phyloP scores from a whole-genome alignment of 2,113 vertebrate genomes.

The Lethenteron reissneri region DNA sequence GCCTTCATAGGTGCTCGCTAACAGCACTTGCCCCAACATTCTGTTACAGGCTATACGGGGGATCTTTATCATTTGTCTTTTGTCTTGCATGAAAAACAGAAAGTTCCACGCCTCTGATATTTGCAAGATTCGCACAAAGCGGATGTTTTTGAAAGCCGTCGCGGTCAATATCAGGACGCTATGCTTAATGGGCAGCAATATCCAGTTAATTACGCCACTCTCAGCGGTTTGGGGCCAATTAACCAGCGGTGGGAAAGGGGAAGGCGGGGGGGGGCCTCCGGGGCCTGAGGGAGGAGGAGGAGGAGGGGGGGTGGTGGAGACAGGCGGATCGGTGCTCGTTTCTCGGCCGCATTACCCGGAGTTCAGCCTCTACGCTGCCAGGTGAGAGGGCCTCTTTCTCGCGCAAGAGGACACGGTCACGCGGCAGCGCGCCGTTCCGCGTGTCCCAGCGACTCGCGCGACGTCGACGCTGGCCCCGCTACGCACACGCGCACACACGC shows the following conservation, averaged over 20 bases:
- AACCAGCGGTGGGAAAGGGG: background rate
- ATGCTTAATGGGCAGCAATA: background rate
- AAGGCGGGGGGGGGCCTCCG: background rate
- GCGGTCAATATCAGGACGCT: background rate
- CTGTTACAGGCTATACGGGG: too few relatives aligned
- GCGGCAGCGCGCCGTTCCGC: background rate
- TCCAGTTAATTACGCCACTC: background rate
- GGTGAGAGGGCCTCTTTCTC: too few relatives aligned
- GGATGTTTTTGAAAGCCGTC: background rate
- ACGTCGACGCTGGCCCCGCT: background rate
- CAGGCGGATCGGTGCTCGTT: background rate
- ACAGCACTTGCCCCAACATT: too few relatives aligned
- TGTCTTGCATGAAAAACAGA: too few relatives aligned
- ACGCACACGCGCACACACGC: background rate
- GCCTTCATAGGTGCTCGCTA: too few relatives aligned
- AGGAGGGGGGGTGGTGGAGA: background rate
- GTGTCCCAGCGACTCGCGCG: background rate
- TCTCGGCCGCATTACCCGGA: too few relatives aligned
- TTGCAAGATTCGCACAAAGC: background rate
- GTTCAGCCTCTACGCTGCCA: too few relatives aligned
- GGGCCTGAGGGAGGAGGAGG: background rate
- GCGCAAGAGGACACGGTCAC: background rate
- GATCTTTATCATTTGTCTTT: too few relatives aligned
- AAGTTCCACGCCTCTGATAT: background rate
- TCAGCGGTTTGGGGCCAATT: background rate